phyloP scores from a whole-genome alignment of 2,113 vertebrate genomes.

The Patagioenas fasciata region DNA sequence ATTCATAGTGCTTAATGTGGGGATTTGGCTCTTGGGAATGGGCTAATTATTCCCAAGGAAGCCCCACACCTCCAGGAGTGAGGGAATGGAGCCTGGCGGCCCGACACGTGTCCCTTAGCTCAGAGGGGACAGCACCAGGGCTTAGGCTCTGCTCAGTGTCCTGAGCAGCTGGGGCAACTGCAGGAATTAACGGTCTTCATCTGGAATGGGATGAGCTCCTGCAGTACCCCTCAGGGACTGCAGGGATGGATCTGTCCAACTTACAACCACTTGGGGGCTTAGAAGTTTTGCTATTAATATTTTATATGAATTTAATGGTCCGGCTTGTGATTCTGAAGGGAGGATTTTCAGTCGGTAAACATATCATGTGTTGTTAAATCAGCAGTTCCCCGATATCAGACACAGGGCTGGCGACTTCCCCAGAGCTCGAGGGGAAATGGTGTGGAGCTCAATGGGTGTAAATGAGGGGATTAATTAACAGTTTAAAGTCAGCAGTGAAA shows the following conservation, averaged over 20 bases:
- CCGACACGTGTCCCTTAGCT: fast-evolving
- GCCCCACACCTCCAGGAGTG: no score
- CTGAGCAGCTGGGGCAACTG: no score
- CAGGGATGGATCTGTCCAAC: fast-evolving
- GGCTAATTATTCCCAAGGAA: background rate
- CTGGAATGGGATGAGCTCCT: fast-evolving
- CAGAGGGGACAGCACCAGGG: background rate
- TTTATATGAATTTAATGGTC: background rate
- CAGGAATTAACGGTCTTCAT: fast-evolving
- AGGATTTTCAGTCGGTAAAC: background rate
- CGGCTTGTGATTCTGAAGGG: background rate
- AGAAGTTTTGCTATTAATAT: background rate
- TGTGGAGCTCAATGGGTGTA: background rate
- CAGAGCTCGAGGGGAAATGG: background rate
- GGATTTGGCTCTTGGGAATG: background rate
- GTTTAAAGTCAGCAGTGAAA: background rate
- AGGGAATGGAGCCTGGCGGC: background rate
- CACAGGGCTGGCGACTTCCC: constrained; percentile 23
- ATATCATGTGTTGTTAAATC: background rate
- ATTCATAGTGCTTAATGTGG: background rate
- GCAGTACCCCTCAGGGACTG: no score
- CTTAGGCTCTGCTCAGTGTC: background rate
- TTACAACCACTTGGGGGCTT: fast-evolving
- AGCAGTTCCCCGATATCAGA: background rate
- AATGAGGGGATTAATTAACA: constrained; percentile 1